Conservation (phyloP, 2,797 vertebrate species). For the Tinamus major region DNA sequence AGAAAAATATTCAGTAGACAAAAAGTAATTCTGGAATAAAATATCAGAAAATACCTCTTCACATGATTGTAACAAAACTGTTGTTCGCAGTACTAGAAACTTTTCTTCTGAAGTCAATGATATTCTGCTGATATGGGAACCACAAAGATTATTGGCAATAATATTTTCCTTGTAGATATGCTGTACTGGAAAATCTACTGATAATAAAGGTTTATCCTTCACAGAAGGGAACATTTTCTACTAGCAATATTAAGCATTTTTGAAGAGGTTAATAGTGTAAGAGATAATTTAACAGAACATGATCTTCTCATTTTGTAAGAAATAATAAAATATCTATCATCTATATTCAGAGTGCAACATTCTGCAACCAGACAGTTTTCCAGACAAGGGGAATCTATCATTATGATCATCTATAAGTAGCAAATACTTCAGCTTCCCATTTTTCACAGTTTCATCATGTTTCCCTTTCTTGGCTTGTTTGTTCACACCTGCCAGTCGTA, state of each 20-base stretch:
- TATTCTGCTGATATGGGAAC: background rate
- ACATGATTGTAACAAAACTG: background rate
- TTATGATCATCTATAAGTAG: background rate
- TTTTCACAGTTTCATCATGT: background rate
- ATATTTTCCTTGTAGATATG: background rate
- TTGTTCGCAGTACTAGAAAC: background rate
- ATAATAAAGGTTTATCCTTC: slow-evolving; percentile 7
- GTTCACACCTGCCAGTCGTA: background rate
- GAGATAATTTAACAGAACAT: slow-evolving; percentile 13
- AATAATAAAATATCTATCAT: slow-evolving; percentile 25
- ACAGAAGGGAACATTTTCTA: slow-evolving; percentile 27
- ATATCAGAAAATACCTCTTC: background rate
- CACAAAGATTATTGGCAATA: slow-evolving; percentile 2
- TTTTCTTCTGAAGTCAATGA: background rate
- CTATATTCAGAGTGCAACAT: background rate
- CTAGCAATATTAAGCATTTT: background rate
- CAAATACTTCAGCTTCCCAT: background rate
- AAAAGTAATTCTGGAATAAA: background rate
- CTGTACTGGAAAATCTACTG: background rate
- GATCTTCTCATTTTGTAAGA: slow-evolving; percentile 4
- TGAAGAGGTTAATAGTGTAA: slow-evolving; percentile 1
- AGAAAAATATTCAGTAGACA: background rate
- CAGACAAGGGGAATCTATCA: background rate
- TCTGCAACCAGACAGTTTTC: background rate
- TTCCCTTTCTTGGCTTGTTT: background rate